Evolutionary conservation across 2,888 invertebrate genomes (phyloP), one percentile per base, ranked within the genome.

Genomic region (Brachypalpus laphriformis): DNA sequence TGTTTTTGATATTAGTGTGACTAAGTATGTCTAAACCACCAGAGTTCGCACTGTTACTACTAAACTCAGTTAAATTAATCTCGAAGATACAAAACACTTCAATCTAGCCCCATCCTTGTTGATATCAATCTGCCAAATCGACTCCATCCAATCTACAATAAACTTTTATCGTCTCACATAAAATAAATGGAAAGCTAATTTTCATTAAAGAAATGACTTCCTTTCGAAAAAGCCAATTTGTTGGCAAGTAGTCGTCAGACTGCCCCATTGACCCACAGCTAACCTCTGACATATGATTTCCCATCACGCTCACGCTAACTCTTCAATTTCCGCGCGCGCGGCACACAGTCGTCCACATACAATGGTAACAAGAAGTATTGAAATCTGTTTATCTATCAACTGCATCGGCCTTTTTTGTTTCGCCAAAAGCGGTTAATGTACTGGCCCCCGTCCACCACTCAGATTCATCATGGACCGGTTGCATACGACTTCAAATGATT

Each of bases 191-290:
- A 72, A 72, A 61, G 49, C 61, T 63, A 74, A 74, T 74, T 74
- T 74, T 51, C 54, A 65, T 65, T 65, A 65, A 37, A 22, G 51
- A 20, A 74, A 74, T 22, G 54, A 45, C 63, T 63, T 74, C 74
- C 74, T 31, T 31, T 45, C 14, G 7, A 61, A 11, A 42, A 22
- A 25, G 20, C 34, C 49, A 34, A n/a, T 40, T n/a, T n/a, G n/a
- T 56, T 45, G 51, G 42, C 37, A 72, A 40, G 18, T 37, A 18
- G 37, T 20, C 40, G 66, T n/a, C n/a, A n/a, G 28, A 68, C 51
- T 77, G 77, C 42, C 68, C 76, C 77, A 77, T 68, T 77, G 77
- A 70, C 77, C 77, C 68, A 70, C 59, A 77, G 70, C 68, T 77
- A 77, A 77, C 77, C 77, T 61, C 68, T 61, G 68, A 68, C 77